Evolutionary conservation across 2,797 vertebrate genomes (phyloP).

Genomic region (Enoplosus armatus): DNA sequence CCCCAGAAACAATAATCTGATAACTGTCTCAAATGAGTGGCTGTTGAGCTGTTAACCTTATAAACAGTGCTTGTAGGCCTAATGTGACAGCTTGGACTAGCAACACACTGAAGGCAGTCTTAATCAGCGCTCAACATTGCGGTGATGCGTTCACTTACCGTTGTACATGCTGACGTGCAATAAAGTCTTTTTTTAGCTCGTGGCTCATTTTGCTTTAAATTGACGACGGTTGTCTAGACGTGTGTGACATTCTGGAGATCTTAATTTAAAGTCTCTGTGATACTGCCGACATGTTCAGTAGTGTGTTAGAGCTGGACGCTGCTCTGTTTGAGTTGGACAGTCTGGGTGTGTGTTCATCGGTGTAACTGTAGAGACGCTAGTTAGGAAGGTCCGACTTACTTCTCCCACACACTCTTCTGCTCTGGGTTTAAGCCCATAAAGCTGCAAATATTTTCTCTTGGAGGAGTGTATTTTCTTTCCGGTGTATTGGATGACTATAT

Average conservation of each 20-base stretch:
- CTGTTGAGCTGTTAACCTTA: too few species aligned
- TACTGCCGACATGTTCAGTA: not conserved
- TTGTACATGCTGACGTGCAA: not conserved
- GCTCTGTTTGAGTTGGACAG: not conserved
- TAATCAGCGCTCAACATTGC: too few species aligned
- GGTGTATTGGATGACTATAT: not conserved
- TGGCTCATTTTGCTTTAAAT: not conserved
- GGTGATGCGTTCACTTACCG: too few species aligned
- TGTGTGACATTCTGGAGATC: constrained; percentile 9
- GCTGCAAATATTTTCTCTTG: constrained; percentile 13
- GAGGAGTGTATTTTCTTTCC: constrained; percentile 9
- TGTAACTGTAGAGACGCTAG: not conserved
- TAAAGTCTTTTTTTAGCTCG: constrained; percentile 19
- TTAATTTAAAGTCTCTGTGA: not conserved
- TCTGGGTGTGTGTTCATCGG: not conserved
- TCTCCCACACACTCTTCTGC: constrained; percentile 32
- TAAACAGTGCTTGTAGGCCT: too few species aligned
- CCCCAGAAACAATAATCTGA: too few species aligned
- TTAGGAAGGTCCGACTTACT: not conserved
- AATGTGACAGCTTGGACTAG: too few species aligned
- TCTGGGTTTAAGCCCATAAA: constrained; percentile 8
- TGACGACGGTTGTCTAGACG: constrained; percentile 14
- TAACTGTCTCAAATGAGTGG: too few species aligned
- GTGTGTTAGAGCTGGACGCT: not conserved
- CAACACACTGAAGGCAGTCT: too few species aligned